These are phyloP conservation scores for Axinella damicornis DNA, from an alignment of 37 sponge, comb jelly and placozoan species.

Conservation along the genomic window DNA sequence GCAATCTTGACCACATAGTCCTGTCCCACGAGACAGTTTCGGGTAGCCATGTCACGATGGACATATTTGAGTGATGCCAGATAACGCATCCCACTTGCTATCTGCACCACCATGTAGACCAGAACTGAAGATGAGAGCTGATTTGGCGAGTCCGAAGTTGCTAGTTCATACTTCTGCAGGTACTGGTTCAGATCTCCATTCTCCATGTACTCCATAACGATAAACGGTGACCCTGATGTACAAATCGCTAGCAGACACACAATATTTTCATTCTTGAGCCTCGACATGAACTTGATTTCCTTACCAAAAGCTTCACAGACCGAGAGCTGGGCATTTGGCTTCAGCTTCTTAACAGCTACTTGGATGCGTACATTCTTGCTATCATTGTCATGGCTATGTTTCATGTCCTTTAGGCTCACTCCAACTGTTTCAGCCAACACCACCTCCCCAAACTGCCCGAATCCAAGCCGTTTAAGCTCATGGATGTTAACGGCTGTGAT, in stretches of 20 bases:
- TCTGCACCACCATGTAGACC: slow-evolving; percentile 73
- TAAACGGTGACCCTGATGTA: slow-evolving; percentile 46
- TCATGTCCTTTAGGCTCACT: slow-evolving; percentile 55
- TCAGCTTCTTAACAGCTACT: slow-evolving; percentile 84
- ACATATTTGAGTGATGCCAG: slow-evolving; percentile 80
- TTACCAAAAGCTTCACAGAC: slow-evolving; percentile 67
- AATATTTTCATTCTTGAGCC: slow-evolving; percentile 70
- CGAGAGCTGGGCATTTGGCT: slow-evolving; percentile 14
- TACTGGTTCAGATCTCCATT: slow-evolving; percentile 88
- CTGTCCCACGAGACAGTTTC: slow-evolving; percentile 89
- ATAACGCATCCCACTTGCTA: slow-evolving; percentile 89
- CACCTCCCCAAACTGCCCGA: slow-evolving; percentile 87
- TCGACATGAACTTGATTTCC: slow-evolving; percentile 88
- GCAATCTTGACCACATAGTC: slow-evolving; percentile 81
- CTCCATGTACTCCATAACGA: slow-evolving; percentile 95
- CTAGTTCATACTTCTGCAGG: slow-evolving; percentile 57
- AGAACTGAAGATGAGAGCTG: slow-evolving; percentile 33
- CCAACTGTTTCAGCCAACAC: slow-evolving; percentile 75
- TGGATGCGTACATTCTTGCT: slow-evolving; percentile 14
- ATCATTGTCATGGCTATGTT: background rate
- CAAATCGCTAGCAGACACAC: slow-evolving; percentile 72
- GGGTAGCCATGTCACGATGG: slow-evolving; percentile 86
- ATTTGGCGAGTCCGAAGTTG: background rate
- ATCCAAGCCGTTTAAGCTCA: slow-evolving; percentile 58
- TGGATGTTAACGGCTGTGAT: slow-evolving; percentile 18